These are phyloP conservation scores for Propsilocerus akamusi DNA, from an alignment of 1,140 invertebrate species.

Conservation along the genomic window DNA sequence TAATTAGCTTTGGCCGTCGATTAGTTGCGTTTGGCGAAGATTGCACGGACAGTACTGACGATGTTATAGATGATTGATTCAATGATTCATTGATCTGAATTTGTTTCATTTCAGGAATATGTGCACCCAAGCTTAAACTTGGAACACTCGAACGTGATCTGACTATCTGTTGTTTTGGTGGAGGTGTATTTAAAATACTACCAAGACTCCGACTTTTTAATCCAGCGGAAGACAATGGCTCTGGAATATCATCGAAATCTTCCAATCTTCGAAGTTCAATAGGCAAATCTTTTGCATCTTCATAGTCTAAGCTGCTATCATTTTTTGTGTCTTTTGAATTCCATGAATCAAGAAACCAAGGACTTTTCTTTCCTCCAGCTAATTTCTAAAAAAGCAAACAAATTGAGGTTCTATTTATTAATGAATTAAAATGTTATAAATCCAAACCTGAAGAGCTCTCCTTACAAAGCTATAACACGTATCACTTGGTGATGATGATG, in stretches of 20 bases:
- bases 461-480: conserved; percentile 87
- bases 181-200: conserved; percentile 54
- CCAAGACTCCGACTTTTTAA: conserved; percentile 39
- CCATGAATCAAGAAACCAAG: conserved; percentile 68
- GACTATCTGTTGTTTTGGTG: conserved; percentile 34
- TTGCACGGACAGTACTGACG: conserved; percentile 13
- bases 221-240: conserved; percentile 24
- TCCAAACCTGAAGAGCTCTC: conserved; percentile 55
- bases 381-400: conserved; percentile 34
- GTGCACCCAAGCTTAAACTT: conserved; percentile 34
- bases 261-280: conserved; percentile 77
- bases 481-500: conserved; percentile 78
- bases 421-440: background rate
- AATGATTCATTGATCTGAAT: background rate
- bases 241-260: conserved; percentile 36
- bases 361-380: conserved; percentile 47
- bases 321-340: conserved; percentile 33
- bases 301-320: conserved; percentile 34
- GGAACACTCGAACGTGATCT: conserved; percentile 55
- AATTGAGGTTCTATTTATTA: background rate
- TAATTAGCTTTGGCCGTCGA: conserved; percentile 41
- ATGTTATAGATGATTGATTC: conserved; percentile 1
- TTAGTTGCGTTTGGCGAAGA: background rate
- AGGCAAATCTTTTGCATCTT: conserved; percentile 53
- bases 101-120: conserved; percentile 11